Percentiles rank a stretch among this genome's conserved stretches.
Evolutionary conservation across 1,140 invertebrate genomes (phyloP).

Genomic region (Lanistes nyassanus): DNA sequence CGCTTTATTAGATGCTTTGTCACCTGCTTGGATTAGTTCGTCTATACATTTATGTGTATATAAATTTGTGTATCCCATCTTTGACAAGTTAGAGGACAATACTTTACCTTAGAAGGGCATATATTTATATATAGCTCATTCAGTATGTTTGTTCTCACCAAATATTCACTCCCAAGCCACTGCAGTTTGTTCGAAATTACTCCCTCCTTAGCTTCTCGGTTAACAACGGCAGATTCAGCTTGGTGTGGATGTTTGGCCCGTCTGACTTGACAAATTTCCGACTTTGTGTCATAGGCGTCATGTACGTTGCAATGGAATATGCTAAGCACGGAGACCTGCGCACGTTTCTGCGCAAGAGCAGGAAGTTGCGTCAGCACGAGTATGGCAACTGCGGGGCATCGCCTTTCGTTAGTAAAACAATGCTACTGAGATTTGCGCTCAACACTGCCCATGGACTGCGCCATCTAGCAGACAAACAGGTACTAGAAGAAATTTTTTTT

Average conservation of each 20-base stretch:
- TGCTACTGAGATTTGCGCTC: slow-evolving; percentile 54
- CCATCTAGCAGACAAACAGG: slow-evolving; percentile 59
- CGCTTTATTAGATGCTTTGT: too few relatives aligned
- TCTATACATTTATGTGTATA: too few relatives aligned
- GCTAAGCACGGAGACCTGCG: slow-evolving; percentile 56
- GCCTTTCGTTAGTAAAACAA: slow-evolving; percentile 26
- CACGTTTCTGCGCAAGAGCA: slow-evolving; percentile 53
- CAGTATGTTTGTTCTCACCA: too few relatives aligned
- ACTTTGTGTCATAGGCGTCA: slow-evolving; percentile 39
- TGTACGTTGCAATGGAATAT: slow-evolving; percentile 62
- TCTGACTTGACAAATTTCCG: not conserved
- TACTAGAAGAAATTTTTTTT: slow-evolving; percentile 12
- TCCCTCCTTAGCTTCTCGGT: not conserved
- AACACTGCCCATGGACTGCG: slow-evolving; percentile 53
- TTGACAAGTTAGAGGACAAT: too few relatives aligned
- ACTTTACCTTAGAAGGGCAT: too few relatives aligned
- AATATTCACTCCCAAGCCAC: too few relatives aligned
- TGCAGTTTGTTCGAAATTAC: too few relatives aligned
- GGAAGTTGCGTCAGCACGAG: slow-evolving; percentile 45
- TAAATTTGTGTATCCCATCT: too few relatives aligned
- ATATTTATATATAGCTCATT: too few relatives aligned
- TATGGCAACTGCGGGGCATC: slow-evolving; percentile 49
- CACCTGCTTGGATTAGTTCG: too few relatives aligned
- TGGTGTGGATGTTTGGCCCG: not conserved
- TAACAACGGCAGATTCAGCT: not conserved